These are phyloP conservation scores for Origma solitaria DNA, from an alignment of 2,113 vertebrate species.

Conservation along the genomic window DNA sequence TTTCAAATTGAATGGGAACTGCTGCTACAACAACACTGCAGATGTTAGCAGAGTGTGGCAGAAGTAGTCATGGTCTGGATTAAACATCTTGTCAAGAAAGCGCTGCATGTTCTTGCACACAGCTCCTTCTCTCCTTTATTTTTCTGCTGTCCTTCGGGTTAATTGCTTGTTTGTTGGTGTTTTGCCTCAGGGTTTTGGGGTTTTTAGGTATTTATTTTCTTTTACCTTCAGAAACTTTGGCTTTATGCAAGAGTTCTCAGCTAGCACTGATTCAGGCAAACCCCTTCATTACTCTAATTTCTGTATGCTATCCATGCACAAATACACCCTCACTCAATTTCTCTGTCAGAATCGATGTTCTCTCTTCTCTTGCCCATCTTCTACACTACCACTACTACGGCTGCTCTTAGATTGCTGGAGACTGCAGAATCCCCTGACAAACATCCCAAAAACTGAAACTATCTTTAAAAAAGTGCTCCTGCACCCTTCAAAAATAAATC, in stretches of 20 bases:
- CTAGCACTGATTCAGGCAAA: background rate
- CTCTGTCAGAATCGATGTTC: background rate
- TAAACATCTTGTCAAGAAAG: background rate
- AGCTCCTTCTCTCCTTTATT: background rate
- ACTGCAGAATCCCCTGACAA: background rate
- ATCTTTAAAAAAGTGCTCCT: background rate
- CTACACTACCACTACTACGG: background rate
- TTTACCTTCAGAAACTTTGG: background rate
- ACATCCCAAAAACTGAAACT: background rate
- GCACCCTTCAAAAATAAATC: background rate
- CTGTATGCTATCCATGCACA: background rate
- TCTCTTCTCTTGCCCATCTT: background rate
- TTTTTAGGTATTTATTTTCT: background rate
- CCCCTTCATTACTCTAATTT: background rate
- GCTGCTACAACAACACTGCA: background rate
- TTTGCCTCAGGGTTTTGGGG: background rate
- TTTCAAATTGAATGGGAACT: background rate
- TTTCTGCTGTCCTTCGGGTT: background rate
- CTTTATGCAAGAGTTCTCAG: background rate
- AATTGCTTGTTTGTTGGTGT: background rate
- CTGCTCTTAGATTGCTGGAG: background rate
- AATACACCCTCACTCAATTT: background rate
- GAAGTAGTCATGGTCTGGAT: background rate
- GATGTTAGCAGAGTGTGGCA: background rate
- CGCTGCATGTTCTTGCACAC: background rate